Base-by-base conservation (phyloP, 53 echinoderm and acorn worm genomes). In the Actinopyga echinites region DNA sequence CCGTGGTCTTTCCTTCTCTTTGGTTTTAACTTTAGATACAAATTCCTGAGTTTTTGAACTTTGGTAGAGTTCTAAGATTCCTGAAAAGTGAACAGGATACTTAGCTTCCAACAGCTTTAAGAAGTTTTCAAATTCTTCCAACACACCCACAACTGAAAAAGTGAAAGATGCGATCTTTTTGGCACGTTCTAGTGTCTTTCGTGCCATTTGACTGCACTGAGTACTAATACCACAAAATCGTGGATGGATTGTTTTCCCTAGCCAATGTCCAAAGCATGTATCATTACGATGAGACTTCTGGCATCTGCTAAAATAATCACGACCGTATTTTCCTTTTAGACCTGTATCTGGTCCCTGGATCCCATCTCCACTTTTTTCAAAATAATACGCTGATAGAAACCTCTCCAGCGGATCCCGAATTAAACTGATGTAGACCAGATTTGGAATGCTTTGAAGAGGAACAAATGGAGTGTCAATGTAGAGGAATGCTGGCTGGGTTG, bases 221-320 rank as follows among this genome's bases (percentile, higher is more conserved):
- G 10, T 60, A 1, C 35, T 61, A 22, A 61, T 30, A 5, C 81
- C 81, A 12, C 81, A 80, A 29, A 80, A 80, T 23, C 81, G 60
- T 2, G 81, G 81, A 37, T 80, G 81, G 34, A 80, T 80, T 21
- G 81, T 80, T 62, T 80, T 80, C 0, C 81, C 81, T 0, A 80
- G 60, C 81, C 81, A 80, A 45, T 80, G 81, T 5, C 81, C 81
- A 42, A 80, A 80, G 34, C 81, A 80, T 11, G 63, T 62, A 25
- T 80, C 63, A 23, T 80, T 80, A 2, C 81, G 19, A 19, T 40
- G 60, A 24, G 81, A 61, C 63, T 80, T 80, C 58, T 59, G 60
- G 29, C 81, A 80, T 7, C 30, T 61, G 58, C 63, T 62, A 20
- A 80, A 80, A 38, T 80, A 80, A 62, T 80, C 81, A n/a, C 62